phyloP scores from a whole-genome alignment of 2,888 invertebrate genomes.

The Apodemia mormo region DNA sequence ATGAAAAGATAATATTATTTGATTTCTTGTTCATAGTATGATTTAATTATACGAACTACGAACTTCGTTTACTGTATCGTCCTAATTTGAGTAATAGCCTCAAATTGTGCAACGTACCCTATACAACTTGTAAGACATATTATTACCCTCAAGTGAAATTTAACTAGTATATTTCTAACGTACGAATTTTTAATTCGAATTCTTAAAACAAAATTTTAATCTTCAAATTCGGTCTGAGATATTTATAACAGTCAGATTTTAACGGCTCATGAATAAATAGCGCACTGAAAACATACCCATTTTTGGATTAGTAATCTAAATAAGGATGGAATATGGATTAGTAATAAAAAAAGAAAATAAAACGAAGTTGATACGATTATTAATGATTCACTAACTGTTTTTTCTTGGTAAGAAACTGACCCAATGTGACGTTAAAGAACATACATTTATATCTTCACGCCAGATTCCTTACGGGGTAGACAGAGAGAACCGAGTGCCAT shows the following conservation, averaged over 20 bases:
- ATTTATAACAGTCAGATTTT: background rate
- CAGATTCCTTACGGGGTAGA: no score
- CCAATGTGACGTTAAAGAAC: no score
- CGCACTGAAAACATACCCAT: background rate
- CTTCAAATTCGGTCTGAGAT: background rate
- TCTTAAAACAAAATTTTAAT: slow-evolving; percentile 20
- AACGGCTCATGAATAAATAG: background rate
- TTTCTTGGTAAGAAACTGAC: no score
- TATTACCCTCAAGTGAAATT: background rate
- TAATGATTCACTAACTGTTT: no score
- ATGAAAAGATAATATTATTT: slow-evolving; percentile 1
- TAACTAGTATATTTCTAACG: background rate
- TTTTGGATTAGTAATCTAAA: no score
- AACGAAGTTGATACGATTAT: no score
- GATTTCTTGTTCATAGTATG: background rate
- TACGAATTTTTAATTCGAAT: no score
- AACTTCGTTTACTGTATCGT: background rate
- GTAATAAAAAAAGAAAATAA: no score
- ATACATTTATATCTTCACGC: no score
- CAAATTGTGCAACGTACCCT: background rate
- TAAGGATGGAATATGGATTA: no score
- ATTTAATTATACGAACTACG: background rate
- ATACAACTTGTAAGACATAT: background rate
- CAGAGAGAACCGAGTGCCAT: no score
- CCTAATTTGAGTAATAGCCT: background rate